Percentiles rank a stretch among this genome's conserved stretches.
phyloP scores from a whole-genome alignment of 2,797 vertebrate species.

The Sebastes matsubarae region DNA sequence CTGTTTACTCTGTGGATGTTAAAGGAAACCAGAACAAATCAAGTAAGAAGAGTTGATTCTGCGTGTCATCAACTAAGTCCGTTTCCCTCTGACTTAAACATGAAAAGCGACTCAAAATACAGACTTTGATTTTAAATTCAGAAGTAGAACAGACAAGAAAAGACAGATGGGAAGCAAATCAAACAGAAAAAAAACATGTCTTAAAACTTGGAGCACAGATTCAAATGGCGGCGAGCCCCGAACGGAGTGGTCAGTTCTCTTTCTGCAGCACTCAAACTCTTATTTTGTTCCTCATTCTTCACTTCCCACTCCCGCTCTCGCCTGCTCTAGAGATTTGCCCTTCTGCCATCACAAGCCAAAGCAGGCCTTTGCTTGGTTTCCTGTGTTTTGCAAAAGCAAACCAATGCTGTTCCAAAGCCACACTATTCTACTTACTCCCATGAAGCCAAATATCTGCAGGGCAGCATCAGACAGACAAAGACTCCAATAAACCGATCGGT shows the following conservation, averaged over 20 bases:
- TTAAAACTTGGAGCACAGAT: slow-evolving; percentile 1
- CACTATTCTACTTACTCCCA: slow-evolving; percentile 44
- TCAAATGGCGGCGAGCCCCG: slow-evolving; percentile 28
- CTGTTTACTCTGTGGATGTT: slow-evolving; percentile 11
- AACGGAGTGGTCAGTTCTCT: slow-evolving; percentile 36
- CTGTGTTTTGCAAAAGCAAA: slow-evolving; percentile 73
- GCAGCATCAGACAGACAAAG: slow-evolving; percentile 41
- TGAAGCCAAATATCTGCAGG: slow-evolving; percentile 64
- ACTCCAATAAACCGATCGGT: slow-evolving; percentile 49
- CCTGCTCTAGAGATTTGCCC: slow-evolving; percentile 56
- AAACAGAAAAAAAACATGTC: slow-evolving; percentile 6
- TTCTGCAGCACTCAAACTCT: slow-evolving; percentile 32
- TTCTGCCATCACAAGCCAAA: slow-evolving; percentile 67
- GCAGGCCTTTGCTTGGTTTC: slow-evolving; percentile 68
- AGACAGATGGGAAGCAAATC: not conserved
- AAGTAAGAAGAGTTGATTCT: slow-evolving; percentile 7
- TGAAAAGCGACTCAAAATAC: not conserved
- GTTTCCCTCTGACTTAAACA: not conserved
- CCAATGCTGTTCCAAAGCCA: slow-evolving; percentile 42
- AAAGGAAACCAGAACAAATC: slow-evolving; percentile 18
- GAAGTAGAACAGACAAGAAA: slow-evolving; percentile 1
- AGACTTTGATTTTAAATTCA: not conserved
- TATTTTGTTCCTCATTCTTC: slow-evolving; percentile 65
- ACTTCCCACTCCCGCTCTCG: slow-evolving; percentile 53
- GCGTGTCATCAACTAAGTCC: not conserved